Conservation (phyloP, 2,888 invertebrate species). For the Euzetes globulus region DNA sequence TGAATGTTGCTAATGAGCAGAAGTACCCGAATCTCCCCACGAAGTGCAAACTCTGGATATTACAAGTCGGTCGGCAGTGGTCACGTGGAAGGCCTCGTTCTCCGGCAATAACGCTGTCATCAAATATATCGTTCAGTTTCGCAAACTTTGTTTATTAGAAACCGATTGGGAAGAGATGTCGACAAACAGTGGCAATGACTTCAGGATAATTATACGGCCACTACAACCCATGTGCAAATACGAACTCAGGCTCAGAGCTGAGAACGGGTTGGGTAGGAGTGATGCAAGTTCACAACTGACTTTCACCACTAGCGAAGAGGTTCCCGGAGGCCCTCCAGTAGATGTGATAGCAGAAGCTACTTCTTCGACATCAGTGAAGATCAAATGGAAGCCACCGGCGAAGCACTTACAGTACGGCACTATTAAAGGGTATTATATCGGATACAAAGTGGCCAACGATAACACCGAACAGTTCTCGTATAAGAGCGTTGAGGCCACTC, state of each 20-base stretch:
- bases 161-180: slow-evolving; percentile 29
- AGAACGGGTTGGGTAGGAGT: slow-evolving; percentile 47
- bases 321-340: slow-evolving; percentile 36
- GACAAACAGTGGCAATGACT: slow-evolving; percentile 40
- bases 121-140: slow-evolving; percentile 47
- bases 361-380: slow-evolving; percentile 37
- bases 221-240: slow-evolving; percentile 47
- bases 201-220: slow-evolving; percentile 40
- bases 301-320: slow-evolving; percentile 47
- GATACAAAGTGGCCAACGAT: slow-evolving; percentile 43
- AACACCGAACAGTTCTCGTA: slow-evolving; percentile 39
- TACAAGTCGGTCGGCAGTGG: slow-evolving; percentile 44
- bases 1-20: slow-evolving; percentile 42
- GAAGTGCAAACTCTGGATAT: slow-evolving; percentile 42
- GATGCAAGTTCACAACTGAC: slow-evolving; percentile 45
- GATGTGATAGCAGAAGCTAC: slow-evolving; percentile 35
- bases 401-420: slow-evolving; percentile 46
- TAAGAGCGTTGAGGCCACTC: slow-evolving; percentile 40
- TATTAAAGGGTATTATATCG: slow-evolving; percentile 49
- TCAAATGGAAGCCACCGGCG: slow-evolving; percentile 44
- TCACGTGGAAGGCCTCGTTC: slow-evolving; percentile 48
- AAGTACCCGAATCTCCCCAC: slow-evolving; percentile 48
- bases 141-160: slow-evolving; percentile 39
- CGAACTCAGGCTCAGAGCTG: slow-evolving; percentile 46
- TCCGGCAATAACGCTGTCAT: slow-evolving; percentile 48